phyloP scores from a whole-genome alignment of 2,888 invertebrate species.

The Napeogenes inachia region DNA sequence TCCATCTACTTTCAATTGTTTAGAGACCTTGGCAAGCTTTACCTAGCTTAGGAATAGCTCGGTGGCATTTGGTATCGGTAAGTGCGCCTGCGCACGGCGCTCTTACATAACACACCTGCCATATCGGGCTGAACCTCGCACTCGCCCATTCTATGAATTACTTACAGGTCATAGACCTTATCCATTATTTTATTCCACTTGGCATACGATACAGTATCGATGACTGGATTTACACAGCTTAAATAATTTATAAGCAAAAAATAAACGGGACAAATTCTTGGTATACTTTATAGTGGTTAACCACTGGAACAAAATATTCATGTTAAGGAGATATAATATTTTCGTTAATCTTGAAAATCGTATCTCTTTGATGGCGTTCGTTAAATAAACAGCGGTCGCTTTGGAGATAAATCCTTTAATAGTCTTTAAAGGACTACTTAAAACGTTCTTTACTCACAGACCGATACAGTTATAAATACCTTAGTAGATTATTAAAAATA shows the following conservation, averaged over 20 bases:
- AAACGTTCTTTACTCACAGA: no score
- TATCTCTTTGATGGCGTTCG: no score
- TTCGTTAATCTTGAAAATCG: slow-evolving; percentile 37
- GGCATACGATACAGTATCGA: slow-evolving; percentile 45
- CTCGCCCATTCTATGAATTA: slow-evolving; percentile 74
- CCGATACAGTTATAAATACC: no score
- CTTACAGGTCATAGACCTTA: slow-evolving; percentile 74
- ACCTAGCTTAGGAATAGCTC: slow-evolving; percentile 59
- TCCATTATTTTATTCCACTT: slow-evolving; percentile 60
- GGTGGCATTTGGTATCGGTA: slow-evolving; percentile 62
- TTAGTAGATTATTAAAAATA: no score
- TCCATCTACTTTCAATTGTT: slow-evolving; percentile 66
- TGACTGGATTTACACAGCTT: slow-evolving; percentile 37
- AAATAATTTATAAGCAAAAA: slow-evolving; percentile 16
- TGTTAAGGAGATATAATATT: background rate
- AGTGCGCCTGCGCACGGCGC: slow-evolving; percentile 49
- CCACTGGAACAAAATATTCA: no score
- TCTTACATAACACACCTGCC: slow-evolving; percentile 77
- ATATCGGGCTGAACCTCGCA: slow-evolving; percentile 71
- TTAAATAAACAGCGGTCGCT: no score
- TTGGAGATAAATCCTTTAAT: no score
- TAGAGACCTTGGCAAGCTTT: slow-evolving; percentile 61
- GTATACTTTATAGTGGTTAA: background rate
- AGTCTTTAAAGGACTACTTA: no score
- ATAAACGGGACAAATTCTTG: background rate